Conservation (phyloP, 2,888 invertebrate species). For the Tholera decimalis region DNA sequence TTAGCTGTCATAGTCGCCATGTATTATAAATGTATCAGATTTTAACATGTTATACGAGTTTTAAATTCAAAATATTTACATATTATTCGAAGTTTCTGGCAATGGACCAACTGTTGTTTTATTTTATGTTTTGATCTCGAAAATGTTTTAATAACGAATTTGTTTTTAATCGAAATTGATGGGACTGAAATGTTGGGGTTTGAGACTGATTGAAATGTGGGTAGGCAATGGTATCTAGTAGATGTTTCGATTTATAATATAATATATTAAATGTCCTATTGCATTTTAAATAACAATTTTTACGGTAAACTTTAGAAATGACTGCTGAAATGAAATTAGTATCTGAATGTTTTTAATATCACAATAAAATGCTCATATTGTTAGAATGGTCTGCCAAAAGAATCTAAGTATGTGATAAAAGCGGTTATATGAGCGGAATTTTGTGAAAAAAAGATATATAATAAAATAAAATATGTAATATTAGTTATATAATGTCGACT, state of each 20-base stretch:
- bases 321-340: slow-evolving; percentile 29
- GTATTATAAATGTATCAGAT: slow-evolving; percentile 67
- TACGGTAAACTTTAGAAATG: slow-evolving; percentile 24
- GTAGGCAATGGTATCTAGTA: slow-evolving; percentile 26
- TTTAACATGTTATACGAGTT: slow-evolving; percentile 71
- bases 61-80: slow-evolving; percentile 58
- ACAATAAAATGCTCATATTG: slow-evolving; percentile 59
- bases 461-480: slow-evolving; percentile 60
- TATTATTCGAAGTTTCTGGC: slow-evolving; percentile 54
- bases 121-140: slow-evolving; percentile 74
- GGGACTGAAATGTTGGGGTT: slow-evolving; percentile 40
- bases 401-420: slow-evolving; percentile 59
- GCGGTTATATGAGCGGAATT: slow-evolving; percentile 36
- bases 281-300: slow-evolving; percentile 26
- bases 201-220: slow-evolving; percentile 59
- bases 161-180: slow-evolving; percentile 33
- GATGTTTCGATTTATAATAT: slow-evolving; percentile 32
- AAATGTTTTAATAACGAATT: slow-evolving; percentile 38
- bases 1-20: slow-evolving; percentile 65
- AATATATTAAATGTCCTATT: slow-evolving; percentile 37
- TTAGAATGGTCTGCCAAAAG: slow-evolving; percentile 56
- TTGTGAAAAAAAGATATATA: slow-evolving; percentile 56
- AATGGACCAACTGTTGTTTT: slow-evolving; percentile 74
- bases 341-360: slow-evolving; percentile 29
- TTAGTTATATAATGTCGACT: slow-evolving; percentile 77